Percentiles rank a stretch among this genome's conserved stretches.
phyloP scores from a whole-genome alignment of 2,113 vertebrate species.

The Dryoscopus gambensis region DNA sequence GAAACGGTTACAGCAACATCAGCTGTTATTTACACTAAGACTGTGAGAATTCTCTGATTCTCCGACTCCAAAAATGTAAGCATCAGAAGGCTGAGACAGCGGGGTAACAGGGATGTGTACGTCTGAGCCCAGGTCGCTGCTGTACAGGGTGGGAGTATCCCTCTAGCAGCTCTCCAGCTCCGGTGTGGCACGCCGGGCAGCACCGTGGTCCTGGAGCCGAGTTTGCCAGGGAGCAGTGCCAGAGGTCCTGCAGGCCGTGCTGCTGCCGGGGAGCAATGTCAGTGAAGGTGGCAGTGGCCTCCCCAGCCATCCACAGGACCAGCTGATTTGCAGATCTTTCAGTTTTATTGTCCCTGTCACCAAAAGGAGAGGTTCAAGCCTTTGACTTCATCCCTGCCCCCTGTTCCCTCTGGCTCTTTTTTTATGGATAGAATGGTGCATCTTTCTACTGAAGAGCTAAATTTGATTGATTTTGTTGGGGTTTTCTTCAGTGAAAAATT shows the following conservation, averaged over 20 bases:
- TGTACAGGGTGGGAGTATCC: not conserved
- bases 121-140: not conserved
- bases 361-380: not conserved
- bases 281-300: not conserved
- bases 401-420: not conserved
- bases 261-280: not conserved
- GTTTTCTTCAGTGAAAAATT: not conserved
- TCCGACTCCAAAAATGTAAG: too few relatives aligned
- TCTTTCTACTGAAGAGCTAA: not conserved
- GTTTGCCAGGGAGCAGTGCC: not conserved
- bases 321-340: not conserved
- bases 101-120: too few relatives aligned
- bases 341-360: not conserved
- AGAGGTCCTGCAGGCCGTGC: not conserved
- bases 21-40: too few relatives aligned
- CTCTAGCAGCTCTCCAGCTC: not conserved
- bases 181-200: not conserved
- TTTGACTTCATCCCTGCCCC: not conserved
- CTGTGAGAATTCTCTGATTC: too few relatives aligned
- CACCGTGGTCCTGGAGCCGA: not conserved
- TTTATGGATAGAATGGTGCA: not conserved
- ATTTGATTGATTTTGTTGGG: not conserved
- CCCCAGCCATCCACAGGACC: not conserved
- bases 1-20: too few relatives aligned
- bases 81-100: too few relatives aligned